Conservation (phyloP, 2,888 invertebrate genomes). For the Bembecia ichneumoniformis region DNA sequence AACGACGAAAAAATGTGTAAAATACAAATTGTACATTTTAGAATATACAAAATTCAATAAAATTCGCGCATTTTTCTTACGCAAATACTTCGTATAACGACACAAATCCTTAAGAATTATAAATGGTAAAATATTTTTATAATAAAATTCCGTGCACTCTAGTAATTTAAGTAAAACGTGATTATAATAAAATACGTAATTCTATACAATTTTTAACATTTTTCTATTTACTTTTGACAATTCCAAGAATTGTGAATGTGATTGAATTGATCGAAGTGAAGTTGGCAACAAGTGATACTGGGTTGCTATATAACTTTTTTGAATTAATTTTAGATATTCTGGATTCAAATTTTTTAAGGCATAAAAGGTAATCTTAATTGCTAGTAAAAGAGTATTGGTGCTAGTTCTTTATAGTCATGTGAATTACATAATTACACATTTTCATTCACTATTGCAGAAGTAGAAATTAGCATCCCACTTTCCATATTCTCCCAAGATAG, state of each 20-base stretch:
- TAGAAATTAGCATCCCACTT: too few relatives aligned
- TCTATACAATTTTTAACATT: conserved; percentile 18
- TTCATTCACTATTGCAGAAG: too few relatives aligned
- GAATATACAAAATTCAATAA: conserved; percentile 32
- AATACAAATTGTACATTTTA: conserved; percentile 45
- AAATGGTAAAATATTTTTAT: conserved; percentile 26
- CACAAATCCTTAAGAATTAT: conserved; percentile 24
- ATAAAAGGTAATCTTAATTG: too few relatives aligned
- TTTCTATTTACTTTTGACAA: conserved; percentile 64
- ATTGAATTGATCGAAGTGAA: conserved; percentile 24
- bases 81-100: conserved; percentile 26
- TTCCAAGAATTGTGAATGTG: conserved; percentile 38
- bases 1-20: conserved; percentile 28
- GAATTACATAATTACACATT: too few relatives aligned
- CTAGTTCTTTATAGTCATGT: too few relatives aligned
- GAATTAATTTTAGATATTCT: too few relatives aligned
- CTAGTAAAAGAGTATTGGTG: too few relatives aligned
- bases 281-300: conserved; percentile 16
- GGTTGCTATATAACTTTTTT: conserved; percentile 3
- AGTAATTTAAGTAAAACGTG: conserved; percentile 35
- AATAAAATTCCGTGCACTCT: conserved; percentile 32
- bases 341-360: too few relatives aligned
- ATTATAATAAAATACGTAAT: conserved; percentile 26
- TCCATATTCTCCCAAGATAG: too few relatives aligned
- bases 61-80: conserved; percentile 34